Evolutionary conservation across 2,797 vertebrate genomes (phyloP).

Genomic region (Heterohyrax brucei): DNA sequence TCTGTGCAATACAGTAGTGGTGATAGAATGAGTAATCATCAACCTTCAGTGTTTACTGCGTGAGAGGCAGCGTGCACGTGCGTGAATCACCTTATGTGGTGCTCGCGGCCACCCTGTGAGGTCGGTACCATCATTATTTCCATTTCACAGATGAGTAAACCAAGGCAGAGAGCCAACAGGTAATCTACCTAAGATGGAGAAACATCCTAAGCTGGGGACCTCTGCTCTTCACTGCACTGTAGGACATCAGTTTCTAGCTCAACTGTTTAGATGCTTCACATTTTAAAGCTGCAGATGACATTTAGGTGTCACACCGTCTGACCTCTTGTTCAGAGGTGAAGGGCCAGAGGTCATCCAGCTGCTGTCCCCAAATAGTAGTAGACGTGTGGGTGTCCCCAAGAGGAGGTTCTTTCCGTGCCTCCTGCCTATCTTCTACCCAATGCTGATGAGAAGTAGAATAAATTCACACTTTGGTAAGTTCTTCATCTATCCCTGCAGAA

Average conservation of each 20-base stretch:
- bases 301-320: too few species aligned
- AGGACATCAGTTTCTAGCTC: not conserved
- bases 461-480: not conserved
- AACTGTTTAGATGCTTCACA: not conserved
- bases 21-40: not conserved
- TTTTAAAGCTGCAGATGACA: rapidly evolving
- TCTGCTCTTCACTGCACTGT: not conserved
- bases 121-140: not conserved
- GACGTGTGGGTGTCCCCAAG: not conserved
- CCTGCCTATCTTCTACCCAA: rapidly evolving
- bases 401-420: not conserved
- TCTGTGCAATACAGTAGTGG: not conserved
- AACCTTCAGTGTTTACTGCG: too few species aligned
- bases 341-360: not conserved
- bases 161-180: not conserved
- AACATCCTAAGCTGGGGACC: not conserved
- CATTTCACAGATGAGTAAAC: not conserved
- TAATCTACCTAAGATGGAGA: not conserved
- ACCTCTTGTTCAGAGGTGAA: not conserved
- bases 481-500: not conserved
- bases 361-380: not conserved
- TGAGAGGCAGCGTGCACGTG: rapidly evolving
- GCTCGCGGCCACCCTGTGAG: not conserved
- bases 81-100: rapidly evolving
- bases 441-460: not conserved